Base-by-base conservation (phyloP, 2,888 invertebrate genomes). In the Metellina segmentata region DNA sequence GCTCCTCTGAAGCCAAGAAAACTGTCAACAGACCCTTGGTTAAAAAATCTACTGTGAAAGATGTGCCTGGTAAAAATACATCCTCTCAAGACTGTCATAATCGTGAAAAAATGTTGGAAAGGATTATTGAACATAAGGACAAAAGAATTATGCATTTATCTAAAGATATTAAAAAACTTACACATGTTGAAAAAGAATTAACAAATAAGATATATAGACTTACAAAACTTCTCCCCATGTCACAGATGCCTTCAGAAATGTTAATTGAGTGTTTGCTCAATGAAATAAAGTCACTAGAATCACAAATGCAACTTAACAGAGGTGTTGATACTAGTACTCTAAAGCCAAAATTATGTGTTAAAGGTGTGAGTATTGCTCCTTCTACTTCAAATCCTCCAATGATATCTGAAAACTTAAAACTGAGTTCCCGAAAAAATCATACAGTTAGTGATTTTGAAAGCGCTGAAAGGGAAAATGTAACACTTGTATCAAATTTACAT, bases 121-220 rank as follows among this genome's bases (percentile, higher is more conserved):
- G 91, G 72, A 91, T 91, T 11, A 91, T 91, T 11, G 91, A 91
- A 6, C 91, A 91, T 20, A 91, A 91, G 72, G 83, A 91, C 49
- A 91, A 88, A 74, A 69, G 91, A 19, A 91, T 91, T 74, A 6
- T 6, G 1, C 78, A 87, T 61, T 72, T 91, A 52, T 78, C 87
- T 9, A 91, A 87, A 83, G 91, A 91, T 83, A 49, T 91, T 51
- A 69, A 83, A 8, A 77, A 51, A 20, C 83, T 91, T n/a, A 52
- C 77, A 11, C 52, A 82, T 11, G 9, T 34, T 16, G 91, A 91
- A 51, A 88, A 91, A 78, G 87, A 87, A 83, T 69, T 83, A 13
- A 83, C 87, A 9, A 61, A 83, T 53, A 91, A 91, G 79, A 69
- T 87, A 19, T 91, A 87, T 49, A 20, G 91, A 51, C 72, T 91